Conservation (phyloP, 2,888 invertebrate species). For the Agrilus mali region DNA sequence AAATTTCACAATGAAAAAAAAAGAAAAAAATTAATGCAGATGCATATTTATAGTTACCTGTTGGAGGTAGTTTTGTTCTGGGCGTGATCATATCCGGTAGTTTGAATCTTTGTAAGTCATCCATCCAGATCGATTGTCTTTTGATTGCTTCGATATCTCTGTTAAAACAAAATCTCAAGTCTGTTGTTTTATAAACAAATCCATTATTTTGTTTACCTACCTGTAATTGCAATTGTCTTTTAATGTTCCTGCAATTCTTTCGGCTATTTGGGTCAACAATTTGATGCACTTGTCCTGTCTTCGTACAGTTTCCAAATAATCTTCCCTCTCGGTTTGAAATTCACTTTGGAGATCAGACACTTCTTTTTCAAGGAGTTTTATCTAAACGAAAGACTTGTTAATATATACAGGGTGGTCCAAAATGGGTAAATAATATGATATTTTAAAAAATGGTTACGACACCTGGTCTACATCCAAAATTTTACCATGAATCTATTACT, state of each 20-base stretch:
- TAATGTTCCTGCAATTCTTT: conserved; percentile 54
- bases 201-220: too few species aligned
- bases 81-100: conserved; percentile 54
- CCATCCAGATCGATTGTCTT: conserved; percentile 58
- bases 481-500: too few species aligned
- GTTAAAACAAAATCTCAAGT: conserved; percentile 9
- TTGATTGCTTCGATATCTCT: conserved; percentile 59
- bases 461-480: too few species aligned
- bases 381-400: conserved; percentile 30
- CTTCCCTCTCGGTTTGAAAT: conserved; percentile 69
- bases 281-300: conserved; percentile 57
- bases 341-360: conserved; percentile 66
- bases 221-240: conserved; percentile 63
- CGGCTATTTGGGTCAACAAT: conserved; percentile 50
- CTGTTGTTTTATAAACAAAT: too few species aligned
- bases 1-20: not conserved
- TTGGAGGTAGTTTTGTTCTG: conserved; percentile 56
- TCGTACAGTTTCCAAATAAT: conserved; percentile 70
- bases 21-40: not conserved
- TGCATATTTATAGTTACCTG: conserved; percentile 37
- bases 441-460: too few species aligned
- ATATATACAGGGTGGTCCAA: too few species aligned
- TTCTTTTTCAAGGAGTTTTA: conserved; percentile 55
- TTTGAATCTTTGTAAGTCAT: conserved; percentile 57
- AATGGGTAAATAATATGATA: not conserved